Base-by-base conservation (phyloP, 2,797 vertebrate species). In the Ambastaia sidthimunki region DNA sequence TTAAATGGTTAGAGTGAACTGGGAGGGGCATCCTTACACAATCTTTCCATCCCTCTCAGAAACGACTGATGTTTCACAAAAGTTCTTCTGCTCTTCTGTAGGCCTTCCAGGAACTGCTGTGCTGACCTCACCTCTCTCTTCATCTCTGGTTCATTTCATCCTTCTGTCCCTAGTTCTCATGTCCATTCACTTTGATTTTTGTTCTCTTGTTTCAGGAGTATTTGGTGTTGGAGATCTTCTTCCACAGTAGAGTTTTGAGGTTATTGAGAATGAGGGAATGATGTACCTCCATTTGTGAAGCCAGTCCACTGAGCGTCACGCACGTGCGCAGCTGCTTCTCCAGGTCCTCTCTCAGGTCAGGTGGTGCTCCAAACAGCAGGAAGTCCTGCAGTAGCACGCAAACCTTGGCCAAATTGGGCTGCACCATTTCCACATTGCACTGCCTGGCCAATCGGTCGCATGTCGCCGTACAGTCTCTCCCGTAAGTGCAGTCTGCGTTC, bases 211-310 rank as follows among this genome's bases (percentile, higher is more conserved):
- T 82, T 94, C 93, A 99, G 31, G 97, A 97, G 85, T 98, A 97
- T 92, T 96, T 95, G 71, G 96, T 97, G 90, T 98, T 94, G 0
- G 98, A 99, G 84, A 99, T 98, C 90, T 96, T 93, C 90, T 96
- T 98, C 98, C 98, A 99, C 59, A 99, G 91, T 78, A 99, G 89
- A 0, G 96, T 96, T 91, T 98, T 99, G 74, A 99, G 96, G 89
- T 98, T 98, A 93, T 96, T 98, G 4, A 99, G 94, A 81, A 99
- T 95, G 1, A 99, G 92, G 0, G 98, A 96, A 82, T 99, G 98
- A 86, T 96, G 97, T 16, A 98, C 97, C 85, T 99, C 98, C 95
- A 99, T 97, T 90, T 98, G 98, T 77, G 96, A 96, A 41, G 97
- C 97, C 85, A 96, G 88, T 2, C 98, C 97, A 0, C 96, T 99